Percentiles rank a stretch among this genome's conserved stretches.
Conservation (phyloP, 2,797 vertebrate genomes). For the Karalla daura region DNA sequence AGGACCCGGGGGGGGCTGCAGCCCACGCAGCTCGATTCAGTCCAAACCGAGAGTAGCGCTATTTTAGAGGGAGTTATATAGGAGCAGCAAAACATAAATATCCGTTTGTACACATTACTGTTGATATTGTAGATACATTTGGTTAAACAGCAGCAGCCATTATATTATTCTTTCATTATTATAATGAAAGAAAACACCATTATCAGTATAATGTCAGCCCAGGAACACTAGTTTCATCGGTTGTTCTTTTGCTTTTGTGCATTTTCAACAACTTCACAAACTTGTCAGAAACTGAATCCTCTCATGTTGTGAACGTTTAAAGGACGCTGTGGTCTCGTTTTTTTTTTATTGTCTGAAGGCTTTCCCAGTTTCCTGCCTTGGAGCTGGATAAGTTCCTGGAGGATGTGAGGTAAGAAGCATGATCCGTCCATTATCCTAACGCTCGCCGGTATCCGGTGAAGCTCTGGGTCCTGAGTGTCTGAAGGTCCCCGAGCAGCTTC, state of each 20-base stretch:
- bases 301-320: too few relatives aligned
- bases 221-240: too few relatives aligned
- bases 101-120: too few relatives aligned
- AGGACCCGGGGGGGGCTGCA: conserved; percentile 63
- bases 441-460: too few relatives aligned
- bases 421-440: too few relatives aligned
- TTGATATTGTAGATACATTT: background rate
- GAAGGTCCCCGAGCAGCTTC: background rate
- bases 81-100: background rate
- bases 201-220: background rate
- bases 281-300: background rate
- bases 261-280: background rate
- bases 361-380: conserved; percentile 95
- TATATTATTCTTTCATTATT: background rate
- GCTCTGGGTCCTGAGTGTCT: too few relatives aligned
- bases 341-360: conserved; percentile 74
- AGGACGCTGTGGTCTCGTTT: background rate
- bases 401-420: conserved; percentile 90
- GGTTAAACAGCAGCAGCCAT: background rate
- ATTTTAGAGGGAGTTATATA: background rate
- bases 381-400: conserved; percentile 98
- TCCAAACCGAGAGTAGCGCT: background rate
- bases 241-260: background rate
- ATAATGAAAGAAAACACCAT: background rate
- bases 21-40: background rate